Evolutionary conservation across 2,888 invertebrate species (phyloP), one percentile per base, ranked within the genome.

Genomic region (Norana najaformis): DNA sequence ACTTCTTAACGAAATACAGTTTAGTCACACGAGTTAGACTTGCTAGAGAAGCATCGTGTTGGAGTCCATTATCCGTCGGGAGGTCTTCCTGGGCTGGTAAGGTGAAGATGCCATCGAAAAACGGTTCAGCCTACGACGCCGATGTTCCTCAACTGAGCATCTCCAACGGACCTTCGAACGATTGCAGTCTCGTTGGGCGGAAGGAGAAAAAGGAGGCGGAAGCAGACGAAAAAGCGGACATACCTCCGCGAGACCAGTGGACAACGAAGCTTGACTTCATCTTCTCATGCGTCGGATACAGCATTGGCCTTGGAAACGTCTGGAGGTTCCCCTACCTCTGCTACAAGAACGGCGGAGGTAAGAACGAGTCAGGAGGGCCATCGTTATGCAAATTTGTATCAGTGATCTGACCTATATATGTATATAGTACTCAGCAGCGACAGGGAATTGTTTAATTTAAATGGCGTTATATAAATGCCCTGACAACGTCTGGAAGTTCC

Each of bases 321-420:
- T 96, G 96, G 96, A 94, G 96, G 91, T 96, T 96, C 94, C 96
- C 96, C 8, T 96, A 96, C 92, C 91, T 94, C 83, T 94, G 93
- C 90, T 94, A 94, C 91, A 92, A 91, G 88, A 94, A 94, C 91
- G 94, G 94, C 23, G 93, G 93, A 89, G 93, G 93, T 93, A 89
- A 90, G 91, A 41, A 3, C 34, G 36, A 88, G 20, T 1, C 30
- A 88, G n/a, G 38, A 11, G 5, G 37, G n/a, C 41, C 37, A 14
- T 1, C 6, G 13, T n/a, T 41, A 41, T 41, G 23, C 18, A 47
- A 1, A 3, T 23, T 3, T 47, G 1, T 47, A 47, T n/a, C 20
- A 23, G 3, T 5, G 47, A 47, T 47, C 23, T 47, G 23, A 23
- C 47, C 47, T 47, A 23, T 20, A 47, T 47, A 11, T 20, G 23